These are phyloP conservation scores for Heliconius cydno DNA, from an alignment of 2,888 invertebrate genomes.

Conservation along the genomic window DNA sequence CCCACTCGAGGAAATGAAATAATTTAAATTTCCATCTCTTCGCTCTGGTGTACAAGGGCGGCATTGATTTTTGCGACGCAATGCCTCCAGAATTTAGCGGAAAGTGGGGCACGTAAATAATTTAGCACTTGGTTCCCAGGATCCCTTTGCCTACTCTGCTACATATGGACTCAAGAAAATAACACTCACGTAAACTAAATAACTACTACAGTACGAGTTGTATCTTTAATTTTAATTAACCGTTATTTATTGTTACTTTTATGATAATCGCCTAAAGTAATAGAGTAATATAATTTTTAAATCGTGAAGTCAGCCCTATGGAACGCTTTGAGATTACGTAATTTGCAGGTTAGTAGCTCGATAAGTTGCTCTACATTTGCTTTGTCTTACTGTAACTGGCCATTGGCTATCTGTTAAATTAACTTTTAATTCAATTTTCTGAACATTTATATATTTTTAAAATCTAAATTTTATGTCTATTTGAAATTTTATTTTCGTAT, in stretches of 20 bases:
- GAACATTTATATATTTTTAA: not conserved
- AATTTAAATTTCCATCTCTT: no score
- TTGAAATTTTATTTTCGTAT: not conserved
- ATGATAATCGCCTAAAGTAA: not conserved
- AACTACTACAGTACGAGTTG: not conserved
- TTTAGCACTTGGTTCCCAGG: no score
- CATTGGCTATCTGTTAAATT: slow-evolving; percentile 36
- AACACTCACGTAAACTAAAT: no score
- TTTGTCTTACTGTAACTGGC: slow-evolving; percentile 64
- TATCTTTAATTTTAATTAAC: not conserved
- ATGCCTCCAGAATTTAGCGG: no score
- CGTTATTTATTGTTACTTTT: not conserved
- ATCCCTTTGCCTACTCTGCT: no score
- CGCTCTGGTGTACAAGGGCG: no score
- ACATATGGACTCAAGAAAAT: no score
- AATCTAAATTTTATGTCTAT: not conserved
- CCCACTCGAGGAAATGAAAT: no score
- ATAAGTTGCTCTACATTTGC: slow-evolving; percentile 78
- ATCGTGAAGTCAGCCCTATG: slow-evolving; percentile 58
- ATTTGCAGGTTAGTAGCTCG: slow-evolving; percentile 67
- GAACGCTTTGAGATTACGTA: slow-evolving; percentile 65
- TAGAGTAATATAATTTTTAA: not conserved
- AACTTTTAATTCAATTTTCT: slow-evolving; percentile 25
- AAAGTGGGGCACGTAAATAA: no score
- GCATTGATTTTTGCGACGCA: no score